Evolutionary conservation across 2,113 vertebrate genomes (phyloP).

Genomic region (Anarrhichthys ocellatus): DNA sequence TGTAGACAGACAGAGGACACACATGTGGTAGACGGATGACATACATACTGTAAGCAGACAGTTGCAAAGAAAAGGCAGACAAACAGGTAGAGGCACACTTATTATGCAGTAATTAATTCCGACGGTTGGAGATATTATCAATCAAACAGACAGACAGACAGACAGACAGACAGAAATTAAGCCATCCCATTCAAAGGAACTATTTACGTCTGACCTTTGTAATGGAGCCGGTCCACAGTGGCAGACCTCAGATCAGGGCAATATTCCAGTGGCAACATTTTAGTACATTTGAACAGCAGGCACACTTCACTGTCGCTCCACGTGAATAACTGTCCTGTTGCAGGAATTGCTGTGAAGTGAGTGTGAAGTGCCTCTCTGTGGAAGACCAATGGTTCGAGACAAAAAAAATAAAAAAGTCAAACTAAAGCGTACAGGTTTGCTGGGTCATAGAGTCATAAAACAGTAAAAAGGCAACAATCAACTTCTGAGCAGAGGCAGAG

Average conservation of each 20-base stretch:
- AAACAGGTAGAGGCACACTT: slow-evolving; percentile 63
- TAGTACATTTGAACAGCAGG: slow-evolving; percentile 53
- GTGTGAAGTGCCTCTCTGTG: slow-evolving; percentile 45
- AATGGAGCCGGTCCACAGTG: slow-evolving; percentile 67
- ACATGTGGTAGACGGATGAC: slow-evolving; percentile 12
- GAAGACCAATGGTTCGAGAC: slow-evolving; percentile 25
- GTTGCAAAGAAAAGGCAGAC: slow-evolving; percentile 28
- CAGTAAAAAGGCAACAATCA: slow-evolving; percentile 33
- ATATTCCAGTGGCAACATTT: slow-evolving; percentile 54
- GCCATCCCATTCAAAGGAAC: slow-evolving; percentile 74
- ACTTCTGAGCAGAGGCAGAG: slow-evolving; percentile 20
- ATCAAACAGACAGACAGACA: slow-evolving; percentile 14
- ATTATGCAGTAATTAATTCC: slow-evolving; percentile 33
- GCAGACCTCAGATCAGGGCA: slow-evolving; percentile 55
- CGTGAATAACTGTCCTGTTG: slow-evolving; percentile 59
- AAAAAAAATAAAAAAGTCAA: slow-evolving; percentile 9
- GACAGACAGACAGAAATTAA: slow-evolving; percentile 49
- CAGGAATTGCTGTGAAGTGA: slow-evolving; percentile 44
- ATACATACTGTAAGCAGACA: slow-evolving; percentile 14
- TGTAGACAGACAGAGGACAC: slow-evolving; percentile 47
- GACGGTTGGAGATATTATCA: slow-evolving; percentile 40
- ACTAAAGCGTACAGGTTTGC: slow-evolving; percentile 35
- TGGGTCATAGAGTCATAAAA: slow-evolving; percentile 62
- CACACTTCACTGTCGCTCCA: slow-evolving; percentile 29
- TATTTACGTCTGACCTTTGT: slow-evolving; percentile 85